Conservation (phyloP, 2,888 invertebrate species). For the Smittia aterrima region DNA sequence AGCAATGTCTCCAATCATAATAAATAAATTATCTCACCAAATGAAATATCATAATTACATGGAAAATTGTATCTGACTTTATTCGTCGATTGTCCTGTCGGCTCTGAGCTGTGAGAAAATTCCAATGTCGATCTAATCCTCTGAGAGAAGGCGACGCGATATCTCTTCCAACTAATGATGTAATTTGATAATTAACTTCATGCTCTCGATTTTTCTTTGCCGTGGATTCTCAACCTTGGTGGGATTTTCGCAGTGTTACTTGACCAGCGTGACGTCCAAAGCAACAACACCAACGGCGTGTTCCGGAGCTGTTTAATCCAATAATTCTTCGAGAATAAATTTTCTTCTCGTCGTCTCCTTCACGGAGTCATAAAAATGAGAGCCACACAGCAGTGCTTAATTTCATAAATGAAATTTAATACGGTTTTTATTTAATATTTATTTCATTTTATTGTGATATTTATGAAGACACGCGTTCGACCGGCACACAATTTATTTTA, state of each 20-base stretch:
- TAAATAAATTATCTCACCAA: slow-evolving; percentile 20
- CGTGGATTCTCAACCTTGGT: slow-evolving; percentile 13
- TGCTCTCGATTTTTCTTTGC: background rate
- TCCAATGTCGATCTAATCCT: background rate
- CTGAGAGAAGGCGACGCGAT: too few relatives aligned
- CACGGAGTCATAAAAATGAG: background rate
- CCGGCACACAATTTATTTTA: slow-evolving; percentile 39
- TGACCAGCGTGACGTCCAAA: slow-evolving; percentile 17
- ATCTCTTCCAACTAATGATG: background rate
- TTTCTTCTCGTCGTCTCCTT: background rate
- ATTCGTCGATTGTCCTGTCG: slow-evolving; percentile 23
- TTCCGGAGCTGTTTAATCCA: background rate
- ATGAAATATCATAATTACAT: background rate
- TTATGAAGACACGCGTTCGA: slow-evolving; percentile 42
- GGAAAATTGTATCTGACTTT: slow-evolving; percentile 21
- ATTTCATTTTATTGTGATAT: slow-evolving; percentile 41
- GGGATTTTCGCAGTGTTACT: slow-evolving; percentile 34
- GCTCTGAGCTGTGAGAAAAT: background rate
- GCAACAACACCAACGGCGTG: background rate
- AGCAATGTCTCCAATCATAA: background rate
- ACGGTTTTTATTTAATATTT: slow-evolving; percentile 40
- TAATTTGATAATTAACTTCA: slow-evolving; percentile 6
- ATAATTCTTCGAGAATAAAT: slow-evolving; percentile 2
- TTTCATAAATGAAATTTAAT: slow-evolving; percentile 41
- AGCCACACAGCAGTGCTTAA: slow-evolving; percentile 36